phyloP scores from a whole-genome alignment of 2,113 vertebrate genomes.

The Rissa tridactyla region DNA sequence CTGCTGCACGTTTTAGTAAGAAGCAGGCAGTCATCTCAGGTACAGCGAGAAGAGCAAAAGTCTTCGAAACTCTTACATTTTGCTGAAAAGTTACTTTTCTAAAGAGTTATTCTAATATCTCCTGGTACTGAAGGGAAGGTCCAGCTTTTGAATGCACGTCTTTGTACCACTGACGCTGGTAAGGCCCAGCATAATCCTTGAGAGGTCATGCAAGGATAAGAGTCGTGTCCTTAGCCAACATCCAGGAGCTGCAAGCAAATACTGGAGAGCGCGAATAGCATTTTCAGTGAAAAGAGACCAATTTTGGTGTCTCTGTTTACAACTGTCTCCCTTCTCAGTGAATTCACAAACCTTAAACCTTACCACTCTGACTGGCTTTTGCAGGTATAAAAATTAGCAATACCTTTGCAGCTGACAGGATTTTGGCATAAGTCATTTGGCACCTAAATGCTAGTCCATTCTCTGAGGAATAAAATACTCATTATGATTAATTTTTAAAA shows the following conservation, averaged over 20 bases:
- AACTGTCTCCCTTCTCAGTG: background rate
- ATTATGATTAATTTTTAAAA: background rate
- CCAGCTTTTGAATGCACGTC: background rate
- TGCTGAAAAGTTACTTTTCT: background rate
- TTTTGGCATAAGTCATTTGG: background rate
- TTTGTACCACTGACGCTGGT: background rate
- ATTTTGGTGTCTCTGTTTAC: background rate
- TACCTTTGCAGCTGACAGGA: background rate
- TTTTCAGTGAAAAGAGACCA: background rate
- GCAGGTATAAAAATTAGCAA: background rate
- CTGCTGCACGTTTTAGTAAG: rapidly evolving
- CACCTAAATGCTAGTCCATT: background rate
- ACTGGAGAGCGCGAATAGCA: background rate
- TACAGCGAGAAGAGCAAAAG: background rate
- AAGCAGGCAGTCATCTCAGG: background rate
- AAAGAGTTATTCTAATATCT: background rate
- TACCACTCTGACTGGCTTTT: background rate
- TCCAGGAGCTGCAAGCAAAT: background rate
- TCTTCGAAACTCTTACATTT: background rate
- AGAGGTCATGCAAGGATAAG: background rate
- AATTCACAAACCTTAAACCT: background rate
- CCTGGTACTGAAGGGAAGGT: background rate
- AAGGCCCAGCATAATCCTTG: background rate
- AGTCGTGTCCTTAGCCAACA: background rate
- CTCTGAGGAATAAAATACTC: background rate